Conservation (phyloP, 2,113 vertebrate species). For the Oryzias woworae region DNA sequence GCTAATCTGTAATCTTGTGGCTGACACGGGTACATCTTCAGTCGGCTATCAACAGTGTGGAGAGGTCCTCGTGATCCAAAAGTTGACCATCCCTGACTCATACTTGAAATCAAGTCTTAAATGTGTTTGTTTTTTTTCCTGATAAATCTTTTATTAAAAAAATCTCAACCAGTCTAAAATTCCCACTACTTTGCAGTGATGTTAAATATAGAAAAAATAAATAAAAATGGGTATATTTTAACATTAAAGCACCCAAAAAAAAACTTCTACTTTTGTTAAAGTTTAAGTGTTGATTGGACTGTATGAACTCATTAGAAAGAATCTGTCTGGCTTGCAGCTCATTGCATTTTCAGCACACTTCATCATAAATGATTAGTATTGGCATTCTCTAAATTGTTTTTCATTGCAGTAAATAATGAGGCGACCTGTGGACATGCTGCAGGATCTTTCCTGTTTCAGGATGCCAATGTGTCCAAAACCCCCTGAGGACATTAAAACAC, state of each 20-base stretch:
- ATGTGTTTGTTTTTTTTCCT: not conserved
- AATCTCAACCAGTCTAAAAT: no score
- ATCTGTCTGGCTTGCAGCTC: not conserved
- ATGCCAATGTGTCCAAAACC: constrained; percentile 28
- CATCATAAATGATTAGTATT: no score
- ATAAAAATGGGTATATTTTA: no score
- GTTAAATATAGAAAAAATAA: no score
- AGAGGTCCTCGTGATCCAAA: constrained; percentile 2
- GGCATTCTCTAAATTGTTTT: not conserved
- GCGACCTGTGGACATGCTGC: constrained; percentile 28
- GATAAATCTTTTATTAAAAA: no score
- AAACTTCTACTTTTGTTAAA: not conserved
- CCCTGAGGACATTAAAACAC: constrained; percentile 44
- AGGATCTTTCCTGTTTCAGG: constrained; percentile 38
- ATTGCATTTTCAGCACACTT: not conserved
- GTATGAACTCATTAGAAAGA: not conserved
- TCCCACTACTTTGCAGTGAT: no score
- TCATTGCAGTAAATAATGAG: constrained; percentile 20
- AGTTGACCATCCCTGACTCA: constrained; percentile 1
- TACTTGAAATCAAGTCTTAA: constrained; percentile 4
- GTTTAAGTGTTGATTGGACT: fast-evolving
- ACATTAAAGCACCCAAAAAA: no score
- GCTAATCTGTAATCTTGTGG: constrained; percentile 63
- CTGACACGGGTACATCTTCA: constrained; percentile 46
- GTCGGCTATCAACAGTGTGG: constrained; percentile 40